phyloP scores from a whole-genome alignment of 2,888 invertebrate genomes.

The Slavum lentiscoides region DNA sequence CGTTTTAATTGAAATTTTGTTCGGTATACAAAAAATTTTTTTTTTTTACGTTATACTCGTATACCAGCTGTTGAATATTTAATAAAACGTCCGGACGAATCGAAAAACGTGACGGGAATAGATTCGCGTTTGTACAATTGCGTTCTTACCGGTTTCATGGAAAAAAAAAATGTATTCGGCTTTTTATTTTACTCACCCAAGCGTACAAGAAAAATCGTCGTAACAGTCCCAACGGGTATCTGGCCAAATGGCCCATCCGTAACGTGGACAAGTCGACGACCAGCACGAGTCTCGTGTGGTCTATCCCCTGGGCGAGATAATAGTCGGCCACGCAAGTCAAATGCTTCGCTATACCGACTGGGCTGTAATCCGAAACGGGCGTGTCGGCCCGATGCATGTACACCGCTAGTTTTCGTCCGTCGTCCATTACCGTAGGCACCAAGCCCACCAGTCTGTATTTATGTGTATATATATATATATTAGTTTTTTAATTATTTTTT shows the following conservation, averaged over 20 bases:
- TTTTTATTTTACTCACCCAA: slow-evolving; percentile 55
- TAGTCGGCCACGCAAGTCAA: slow-evolving; percentile 54
- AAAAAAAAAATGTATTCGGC: too few relatives aligned
- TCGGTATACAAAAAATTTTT: too few relatives aligned
- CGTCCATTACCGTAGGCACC: slow-evolving; percentile 52
- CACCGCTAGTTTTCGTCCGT: slow-evolving; percentile 52
- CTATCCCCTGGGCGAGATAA: slow-evolving; percentile 53
- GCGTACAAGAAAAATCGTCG: slow-evolving; percentile 55
- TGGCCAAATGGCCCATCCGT: slow-evolving; percentile 54
- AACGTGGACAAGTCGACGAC: slow-evolving; percentile 53
- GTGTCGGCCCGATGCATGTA: slow-evolving; percentile 54
- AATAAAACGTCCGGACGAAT: too few relatives aligned
- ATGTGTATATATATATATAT: too few relatives aligned
- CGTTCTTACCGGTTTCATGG: too few relatives aligned
- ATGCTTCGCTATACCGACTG: slow-evolving; percentile 52
- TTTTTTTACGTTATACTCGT: too few relatives aligned
- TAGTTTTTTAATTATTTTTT: too few relatives aligned
- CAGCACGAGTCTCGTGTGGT: slow-evolving; percentile 48
- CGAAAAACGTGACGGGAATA: too few relatives aligned
- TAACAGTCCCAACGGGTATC: slow-evolving; percentile 54
- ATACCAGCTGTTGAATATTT: too few relatives aligned
- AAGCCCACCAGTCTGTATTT: slow-evolving; percentile 47
- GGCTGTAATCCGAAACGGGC: slow-evolving; percentile 53
- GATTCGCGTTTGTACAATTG: too few relatives aligned
- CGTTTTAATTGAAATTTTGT: too few relatives aligned